Percentiles rank a stretch among this genome's conserved stretches.
Conservation (phyloP, 2,888 invertebrate species). For the Cotesia congregata region DNA sequence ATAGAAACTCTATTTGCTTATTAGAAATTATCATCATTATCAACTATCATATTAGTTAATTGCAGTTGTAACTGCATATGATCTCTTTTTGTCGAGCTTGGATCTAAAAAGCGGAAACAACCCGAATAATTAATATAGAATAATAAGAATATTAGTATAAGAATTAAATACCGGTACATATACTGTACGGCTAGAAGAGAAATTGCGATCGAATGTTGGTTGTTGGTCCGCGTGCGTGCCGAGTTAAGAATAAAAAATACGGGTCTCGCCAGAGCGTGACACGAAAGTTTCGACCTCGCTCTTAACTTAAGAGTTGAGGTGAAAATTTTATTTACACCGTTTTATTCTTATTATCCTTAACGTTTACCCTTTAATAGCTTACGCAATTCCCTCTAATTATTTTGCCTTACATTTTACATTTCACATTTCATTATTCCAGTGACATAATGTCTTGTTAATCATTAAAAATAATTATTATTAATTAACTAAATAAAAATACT, state of each 20-base stretch:
- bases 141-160: not conserved
- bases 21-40: not conserved
- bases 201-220: conserved; percentile 38
- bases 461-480: not conserved
- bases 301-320: conserved; percentile 5
- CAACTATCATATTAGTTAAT: not conserved
- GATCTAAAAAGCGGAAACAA: conserved; percentile 36
- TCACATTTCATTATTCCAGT: not conserved
- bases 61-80: not conserved
- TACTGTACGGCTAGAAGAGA: conserved; percentile 34
- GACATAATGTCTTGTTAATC: not conserved
- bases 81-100: conserved; percentile 15
- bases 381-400: not conserved
- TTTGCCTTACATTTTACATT: not conserved
- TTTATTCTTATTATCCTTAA: not conserved
- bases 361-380: not conserved
- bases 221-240: conserved; percentile 22
- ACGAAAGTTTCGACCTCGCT: conserved; percentile 43
- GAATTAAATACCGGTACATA: not conserved
- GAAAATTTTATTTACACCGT: conserved; percentile 36
- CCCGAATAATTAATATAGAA: conserved; percentile 3
- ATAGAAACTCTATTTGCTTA: not conserved
- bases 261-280: conserved; percentile 39
- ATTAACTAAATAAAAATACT: conserved; percentile 11
- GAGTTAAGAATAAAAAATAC: conserved; percentile 33